Conservation (phyloP, 2,888 invertebrate species). For the Heliconius ismenius region DNA sequence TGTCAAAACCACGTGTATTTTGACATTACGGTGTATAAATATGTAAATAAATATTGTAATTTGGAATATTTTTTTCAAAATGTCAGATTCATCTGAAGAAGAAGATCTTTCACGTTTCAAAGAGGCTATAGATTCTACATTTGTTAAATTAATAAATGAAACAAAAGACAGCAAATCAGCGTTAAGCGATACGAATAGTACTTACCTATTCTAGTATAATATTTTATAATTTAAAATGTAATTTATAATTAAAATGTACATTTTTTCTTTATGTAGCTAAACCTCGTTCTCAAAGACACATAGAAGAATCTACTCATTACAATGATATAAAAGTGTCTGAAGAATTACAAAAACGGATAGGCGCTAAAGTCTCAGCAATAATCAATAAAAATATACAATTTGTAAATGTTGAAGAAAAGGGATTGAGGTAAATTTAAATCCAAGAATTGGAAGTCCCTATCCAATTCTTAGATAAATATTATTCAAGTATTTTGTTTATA, state of each 20-base stretch:
- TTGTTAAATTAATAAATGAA: slow-evolving; percentile 65
- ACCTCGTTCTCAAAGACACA: slow-evolving; percentile 65
- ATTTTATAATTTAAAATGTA: not conserved
- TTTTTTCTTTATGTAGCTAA: slow-evolving; percentile 44
- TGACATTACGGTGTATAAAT: not conserved
- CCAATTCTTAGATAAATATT: not conserved
- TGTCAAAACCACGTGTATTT: slow-evolving; percentile 23
- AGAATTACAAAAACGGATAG: slow-evolving; percentile 77
- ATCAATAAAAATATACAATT: slow-evolving; percentile 73
- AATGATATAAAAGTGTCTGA: slow-evolving; percentile 80
- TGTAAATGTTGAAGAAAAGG: slow-evolving; percentile 57
- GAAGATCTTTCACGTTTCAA: slow-evolving; percentile 72
- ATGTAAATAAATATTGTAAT: not conserved
- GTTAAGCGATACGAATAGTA: slow-evolving; percentile 23
- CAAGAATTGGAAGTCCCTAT: no score
- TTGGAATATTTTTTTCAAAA: slow-evolving; percentile 5
- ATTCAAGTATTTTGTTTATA: not conserved
- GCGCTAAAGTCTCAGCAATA: slow-evolving; percentile 74
- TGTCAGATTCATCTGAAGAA: slow-evolving; percentile 70
- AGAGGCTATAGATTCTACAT: slow-evolving; percentile 78
- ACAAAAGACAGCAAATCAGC: slow-evolving; percentile 49
- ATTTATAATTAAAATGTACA: not conserved
- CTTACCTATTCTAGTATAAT: not conserved
- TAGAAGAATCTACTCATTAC: slow-evolving; percentile 74
- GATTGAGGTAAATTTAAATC: slow-evolving; percentile 55